phyloP scores from a whole-genome alignment of 2,888 invertebrate species.

The Caenorhabditis imperialis region DNA sequence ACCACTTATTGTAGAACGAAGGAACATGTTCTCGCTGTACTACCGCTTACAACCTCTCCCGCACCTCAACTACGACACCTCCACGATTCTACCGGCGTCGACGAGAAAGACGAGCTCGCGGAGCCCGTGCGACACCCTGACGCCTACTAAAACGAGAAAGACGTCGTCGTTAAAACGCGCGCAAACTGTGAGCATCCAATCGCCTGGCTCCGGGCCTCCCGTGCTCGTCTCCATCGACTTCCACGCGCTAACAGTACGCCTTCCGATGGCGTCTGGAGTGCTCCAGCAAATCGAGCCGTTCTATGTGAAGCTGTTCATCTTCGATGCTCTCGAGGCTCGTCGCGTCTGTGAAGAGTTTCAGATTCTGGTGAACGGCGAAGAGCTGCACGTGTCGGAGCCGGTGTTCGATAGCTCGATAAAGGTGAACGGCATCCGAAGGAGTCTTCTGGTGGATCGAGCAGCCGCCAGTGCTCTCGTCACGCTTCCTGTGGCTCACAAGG shows the following conservation, averaged over 20 bases:
- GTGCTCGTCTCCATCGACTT: conserved; percentile 55
- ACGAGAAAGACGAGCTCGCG: background rate
- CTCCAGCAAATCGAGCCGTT: conserved; percentile 88
- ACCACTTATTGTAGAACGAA: conserved; percentile 75
- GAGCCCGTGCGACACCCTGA: conserved; percentile 1
- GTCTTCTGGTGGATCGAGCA: conserved; percentile 41
- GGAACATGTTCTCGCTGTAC: conserved; percentile 75
- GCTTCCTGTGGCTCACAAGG: conserved; percentile 26
- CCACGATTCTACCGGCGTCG: conserved; percentile 22
- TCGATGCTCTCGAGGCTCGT: conserved; percentile 83
- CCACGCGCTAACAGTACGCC: conserved; percentile 33
- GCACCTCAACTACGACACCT: conserved; percentile 9
- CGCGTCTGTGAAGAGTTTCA: conserved; percentile 74
- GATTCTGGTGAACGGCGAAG: conserved; percentile 61
- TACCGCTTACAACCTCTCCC: conserved; percentile 58
- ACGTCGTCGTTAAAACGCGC: conserved; percentile 29
- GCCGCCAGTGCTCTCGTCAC: conserved; percentile 47
- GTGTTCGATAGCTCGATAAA: conserved; percentile 42
- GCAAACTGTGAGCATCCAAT: background rate
- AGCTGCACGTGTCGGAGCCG: conserved; percentile 52
- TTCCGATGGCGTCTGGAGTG: conserved; percentile 31
- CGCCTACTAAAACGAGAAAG: conserved; percentile 48
- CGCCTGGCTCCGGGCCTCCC: background rate
- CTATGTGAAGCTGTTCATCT: conserved; percentile 89
- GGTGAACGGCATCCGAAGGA: conserved; percentile 42